Base-by-base conservation (phyloP, 2,113 vertebrate species). In the Megaceryle torquata region DNA sequence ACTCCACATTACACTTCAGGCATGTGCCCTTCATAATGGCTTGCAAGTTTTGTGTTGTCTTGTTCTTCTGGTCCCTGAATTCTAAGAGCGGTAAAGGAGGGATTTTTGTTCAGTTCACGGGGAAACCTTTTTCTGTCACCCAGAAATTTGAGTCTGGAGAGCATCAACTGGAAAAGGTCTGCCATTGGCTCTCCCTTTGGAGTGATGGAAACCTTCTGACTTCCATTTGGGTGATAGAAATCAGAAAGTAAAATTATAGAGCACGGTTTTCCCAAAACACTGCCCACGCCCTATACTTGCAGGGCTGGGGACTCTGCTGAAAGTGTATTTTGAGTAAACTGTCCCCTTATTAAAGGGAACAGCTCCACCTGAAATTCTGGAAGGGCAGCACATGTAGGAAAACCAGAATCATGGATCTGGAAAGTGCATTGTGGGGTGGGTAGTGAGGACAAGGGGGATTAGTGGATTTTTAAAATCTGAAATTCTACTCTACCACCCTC, bases 261-360 rank as follows among this genome's bases (percentile, higher is more conserved):
- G 13, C 4, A 53, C 14, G 46, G 0, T n/a, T 75, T 86, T 64
- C 57, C 41, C 33, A 50, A 82, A 60, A 72, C 17, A 57, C 67
- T 31, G 44, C 11, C 53, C 0, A 0, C 68, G 50, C 7, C 13
- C 11, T 63, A 0, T 5, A 82, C 51, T 29, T 90, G 33, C 11
- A 89, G 44, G 39, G 8, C 26, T 79, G 15, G 7, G 13, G 9
- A 65, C 48, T 85, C 22, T 53, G n/a, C 18, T n/a, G 50, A 5
- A 28, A 63, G 41, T 1, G 35, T 25, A 54, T 74, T 60, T 64
- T 72, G 50, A 85, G 16, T 4, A 80, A 39, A 60, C 43, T 37
- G 63, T 3, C 1, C 17, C 11, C 28, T 50, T 67, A 51, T 10
- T 44, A 67, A 83, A 88, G 35, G 51, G 29, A 89, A 25, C 19